Conservation (phyloP, 2,113 vertebrate genomes). For the Acrocephalus arundinaceus region DNA sequence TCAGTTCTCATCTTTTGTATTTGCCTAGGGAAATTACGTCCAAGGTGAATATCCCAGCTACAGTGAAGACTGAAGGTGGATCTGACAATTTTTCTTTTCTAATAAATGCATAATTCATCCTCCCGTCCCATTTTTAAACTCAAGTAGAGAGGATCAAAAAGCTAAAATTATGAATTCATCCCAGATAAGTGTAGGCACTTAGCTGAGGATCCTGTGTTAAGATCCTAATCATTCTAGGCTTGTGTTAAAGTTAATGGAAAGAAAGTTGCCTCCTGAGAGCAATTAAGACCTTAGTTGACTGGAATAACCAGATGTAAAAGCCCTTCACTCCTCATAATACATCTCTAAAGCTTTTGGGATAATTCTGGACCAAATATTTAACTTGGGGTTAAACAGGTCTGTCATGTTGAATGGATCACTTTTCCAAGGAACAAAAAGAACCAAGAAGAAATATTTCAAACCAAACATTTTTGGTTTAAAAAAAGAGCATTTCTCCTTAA, state of each 20-base stretch:
- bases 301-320: slow-evolving; percentile 25
- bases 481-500: neutral
- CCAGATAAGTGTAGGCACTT: neutral
- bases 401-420: neutral
- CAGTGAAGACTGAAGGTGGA: neutral
- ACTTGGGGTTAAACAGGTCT: neutral
- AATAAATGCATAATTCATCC: neutral
- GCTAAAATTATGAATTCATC: slow-evolving; percentile 3
- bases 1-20: neutral
- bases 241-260: slow-evolving; percentile 38
- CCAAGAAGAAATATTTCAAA: neutral
- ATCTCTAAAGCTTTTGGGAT: neutral
- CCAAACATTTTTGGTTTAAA: neutral
- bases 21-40: neutral
- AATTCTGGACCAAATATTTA: slow-evolving; percentile 44
- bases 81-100: neutral
- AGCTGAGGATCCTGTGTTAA: neutral
- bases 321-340: neutral
- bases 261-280: slow-evolving; percentile 22
- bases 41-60: neutral
- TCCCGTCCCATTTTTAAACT: neutral
- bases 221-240: slow-evolving; percentile 22
- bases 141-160: neutral
- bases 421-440: neutral
- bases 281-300: slow-evolving; percentile 19